phyloP scores from a whole-genome alignment of 2,113 vertebrate genomes.

The Pollimyrus isidori region DNA sequence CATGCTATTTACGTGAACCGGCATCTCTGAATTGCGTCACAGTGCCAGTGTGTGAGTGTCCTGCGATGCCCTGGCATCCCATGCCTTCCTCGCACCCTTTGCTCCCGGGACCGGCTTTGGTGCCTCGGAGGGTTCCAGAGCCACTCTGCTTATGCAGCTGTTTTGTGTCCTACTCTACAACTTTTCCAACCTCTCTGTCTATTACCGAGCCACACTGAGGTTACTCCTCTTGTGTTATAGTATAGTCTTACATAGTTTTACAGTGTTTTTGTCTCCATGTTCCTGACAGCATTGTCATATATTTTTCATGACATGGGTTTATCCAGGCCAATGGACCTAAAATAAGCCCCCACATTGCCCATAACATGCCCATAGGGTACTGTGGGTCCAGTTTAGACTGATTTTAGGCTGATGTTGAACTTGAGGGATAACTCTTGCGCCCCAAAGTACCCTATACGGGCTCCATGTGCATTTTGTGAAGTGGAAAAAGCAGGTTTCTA shows the following conservation, averaged over 20 bases:
- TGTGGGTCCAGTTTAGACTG: background rate
- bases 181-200: background rate
- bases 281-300: background rate
- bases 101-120: background rate
- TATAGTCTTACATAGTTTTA: background rate
- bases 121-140: background rate
- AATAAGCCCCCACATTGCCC: background rate
- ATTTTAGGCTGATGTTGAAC: background rate
- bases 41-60: background rate
- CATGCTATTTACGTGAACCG: background rate
- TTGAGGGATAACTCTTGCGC: background rate
- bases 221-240: background rate
- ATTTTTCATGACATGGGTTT: background rate
- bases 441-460: background rate
- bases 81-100: background rate
- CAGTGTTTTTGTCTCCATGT: background rate
- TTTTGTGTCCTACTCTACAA: background rate
- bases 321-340: background rate
- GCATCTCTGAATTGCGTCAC: background rate
- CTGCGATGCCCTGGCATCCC: background rate
- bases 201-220: background rate
- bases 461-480: background rate
- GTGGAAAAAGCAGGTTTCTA: background rate
- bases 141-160: background rate
- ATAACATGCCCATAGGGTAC: background rate